phyloP scores from a whole-genome alignment of 1,140 invertebrate genomes.

The Drosophila kikkawai region DNA sequence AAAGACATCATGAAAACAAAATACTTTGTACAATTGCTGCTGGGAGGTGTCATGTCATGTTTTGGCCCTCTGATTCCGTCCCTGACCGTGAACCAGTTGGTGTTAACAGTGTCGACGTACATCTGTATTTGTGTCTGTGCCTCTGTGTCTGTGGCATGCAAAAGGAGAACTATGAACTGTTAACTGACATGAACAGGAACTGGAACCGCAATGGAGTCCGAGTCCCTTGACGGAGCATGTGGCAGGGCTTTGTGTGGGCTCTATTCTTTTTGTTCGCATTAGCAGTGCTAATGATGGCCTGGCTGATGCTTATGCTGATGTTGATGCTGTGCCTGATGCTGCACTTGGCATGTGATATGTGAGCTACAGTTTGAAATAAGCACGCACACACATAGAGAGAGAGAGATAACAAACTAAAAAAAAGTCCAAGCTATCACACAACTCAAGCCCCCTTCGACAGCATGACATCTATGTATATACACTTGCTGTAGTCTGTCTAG shows the following conservation, averaged over 20 bases:
- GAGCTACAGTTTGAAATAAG: conserved; percentile 57
- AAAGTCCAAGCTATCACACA: conserved; percentile 13
- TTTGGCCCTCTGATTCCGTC: conserved; percentile 32
- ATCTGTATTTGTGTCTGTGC: neutral
- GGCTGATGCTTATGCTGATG: conserved; percentile 16
- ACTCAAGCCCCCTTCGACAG: neutral
- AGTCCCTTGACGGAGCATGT: conserved; percentile 27
- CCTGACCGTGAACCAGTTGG: conserved; percentile 40
- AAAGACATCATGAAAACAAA: conserved; percentile 40
- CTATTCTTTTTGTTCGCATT: conserved; percentile 14
- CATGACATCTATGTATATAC: conserved; percentile 11
- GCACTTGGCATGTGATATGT: conserved; percentile 50
- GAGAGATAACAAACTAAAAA: conserved; percentile 36
- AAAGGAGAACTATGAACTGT: conserved; percentile 56
- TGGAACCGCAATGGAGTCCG: conserved; percentile 54
- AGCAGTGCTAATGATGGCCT: conserved; percentile 28
- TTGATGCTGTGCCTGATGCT: conserved; percentile 23
- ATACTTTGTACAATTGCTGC: conserved; percentile 62
- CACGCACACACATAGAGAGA: conserved; percentile 42
- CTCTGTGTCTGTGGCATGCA: conserved; percentile 47
- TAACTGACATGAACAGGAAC: conserved; percentile 67
- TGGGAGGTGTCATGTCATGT: conserved; percentile 25
- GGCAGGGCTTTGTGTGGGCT: conserved; percentile 21
- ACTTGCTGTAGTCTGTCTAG: neutral
- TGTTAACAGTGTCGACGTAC: conserved; percentile 6